Evolutionary conservation across 30 jellyfish, hydroid and myxozoan genomes (phyloP).

Genomic region (Chrysaora quinquecirrha): DNA sequence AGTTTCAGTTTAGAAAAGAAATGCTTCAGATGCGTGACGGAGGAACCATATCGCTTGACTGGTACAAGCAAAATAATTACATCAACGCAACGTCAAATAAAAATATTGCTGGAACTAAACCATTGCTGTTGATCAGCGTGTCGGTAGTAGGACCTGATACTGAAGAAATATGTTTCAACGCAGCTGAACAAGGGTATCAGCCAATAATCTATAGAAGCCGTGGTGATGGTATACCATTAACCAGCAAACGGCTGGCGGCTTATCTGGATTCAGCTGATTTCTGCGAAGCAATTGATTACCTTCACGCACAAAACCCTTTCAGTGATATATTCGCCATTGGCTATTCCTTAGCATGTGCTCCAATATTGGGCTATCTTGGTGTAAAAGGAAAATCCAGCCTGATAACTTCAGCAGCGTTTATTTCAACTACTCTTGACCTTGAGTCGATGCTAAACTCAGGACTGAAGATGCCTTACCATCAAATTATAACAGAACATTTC

Average conservation of each 20-base stretch:
- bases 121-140: slow-evolving; percentile 35
- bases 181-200: slow-evolving; percentile 42
- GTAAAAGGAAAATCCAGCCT: slow-evolving; percentile 56
- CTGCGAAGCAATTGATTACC: slow-evolving; percentile 66
- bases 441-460: slow-evolving; percentile 43
- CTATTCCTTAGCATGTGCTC: slow-evolving; percentile 61
- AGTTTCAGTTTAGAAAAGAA: slow-evolving; percentile 45
- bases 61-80: slow-evolving; percentile 15
- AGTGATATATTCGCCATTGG: slow-evolving; percentile 59
- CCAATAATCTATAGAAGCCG: slow-evolving; percentile 71
- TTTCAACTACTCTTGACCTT: slow-evolving; percentile 43
- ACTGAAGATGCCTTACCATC: slow-evolving; percentile 39
- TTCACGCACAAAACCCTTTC: slow-evolving; percentile 59
- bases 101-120: slow-evolving; percentile 25
- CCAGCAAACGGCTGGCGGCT: slow-evolving; percentile 43
- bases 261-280: slow-evolving; percentile 56
- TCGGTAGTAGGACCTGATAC: slow-evolving; percentile 53
- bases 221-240: slow-evolving; percentile 63
- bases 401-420: slow-evolving; percentile 54
- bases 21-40: slow-evolving; percentile 69
- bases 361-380: slow-evolving; percentile 60
- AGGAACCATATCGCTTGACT: slow-evolving; percentile 61
- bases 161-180: slow-evolving; percentile 16
- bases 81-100: slow-evolving; percentile 1
- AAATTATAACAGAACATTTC: slow-evolving; percentile 17